Base-by-base conservation (phyloP, 2,113 vertebrate genomes). In the Haplochromis vanheusdeni region DNA sequence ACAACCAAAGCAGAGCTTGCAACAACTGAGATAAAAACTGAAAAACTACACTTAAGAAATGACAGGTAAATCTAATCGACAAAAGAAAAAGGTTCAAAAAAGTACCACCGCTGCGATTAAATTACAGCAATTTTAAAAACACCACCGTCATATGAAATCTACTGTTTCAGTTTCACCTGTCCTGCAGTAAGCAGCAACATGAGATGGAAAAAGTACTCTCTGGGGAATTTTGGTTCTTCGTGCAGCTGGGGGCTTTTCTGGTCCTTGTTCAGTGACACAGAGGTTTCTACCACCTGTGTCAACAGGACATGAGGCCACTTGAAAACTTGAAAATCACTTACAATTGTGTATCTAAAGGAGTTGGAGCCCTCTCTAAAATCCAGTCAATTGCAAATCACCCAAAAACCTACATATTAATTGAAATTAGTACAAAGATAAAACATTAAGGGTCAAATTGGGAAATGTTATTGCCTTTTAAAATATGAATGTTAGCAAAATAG, bases 241-340 rank as follows among this genome's bases (percentile, higher is more conserved):
- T 87, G 85, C 85, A 92, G 92, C 86, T 91, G 81, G 88, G 54
- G 84, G 17, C 33, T 85, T 88, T 89, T 86, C 33, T 62, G 51
- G 35, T 80, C 56, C 79, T 23, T n/a, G 26, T 14, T 75, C 21
- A 47, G 58, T 81, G 55, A 86, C 28, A 9, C 40, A 60, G 40
- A 87, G 35, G 79, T 93, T 87, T 93, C 88, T 55, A 52, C 70
- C 92, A 93, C 62, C 90, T 91, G 82, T 58, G 33, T 85, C 47
- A 75, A 86, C 42, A 62, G 9, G 35, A 75, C 84, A 82, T 9
- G 33, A 35, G 21, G 16, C 45, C 80, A 52, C 26, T 13, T 82
- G 28, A 37, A 65, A 23, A 52, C 37, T 16, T 80, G 28, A 26
- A 65, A 33, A 33, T 6, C 26, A 51, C 73, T 51, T 51, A 51